These are phyloP conservation scores for Thyatira batis DNA, from an alignment of 2,888 invertebrate species.

Conservation along the genomic window DNA sequence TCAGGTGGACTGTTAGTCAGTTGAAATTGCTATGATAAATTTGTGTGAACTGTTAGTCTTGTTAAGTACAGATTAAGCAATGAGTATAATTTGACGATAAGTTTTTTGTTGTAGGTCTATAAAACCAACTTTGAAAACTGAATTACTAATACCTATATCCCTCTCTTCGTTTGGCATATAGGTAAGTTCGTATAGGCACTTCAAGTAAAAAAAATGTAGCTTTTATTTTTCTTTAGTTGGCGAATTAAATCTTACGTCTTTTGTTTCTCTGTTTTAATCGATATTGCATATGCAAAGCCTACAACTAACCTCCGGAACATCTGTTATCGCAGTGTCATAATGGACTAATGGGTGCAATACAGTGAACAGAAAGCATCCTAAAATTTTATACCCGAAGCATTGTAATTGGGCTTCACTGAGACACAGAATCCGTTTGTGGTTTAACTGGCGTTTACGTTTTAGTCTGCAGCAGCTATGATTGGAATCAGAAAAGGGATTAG, in stretches of 20 bases:
- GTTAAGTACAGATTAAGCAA: neutral
- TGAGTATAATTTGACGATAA: too few species aligned
- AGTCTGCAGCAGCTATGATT: neutral
- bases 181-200: too few species aligned
- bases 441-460: neutral
- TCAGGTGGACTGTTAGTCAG: conserved; percentile 30
- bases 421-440: neutral
- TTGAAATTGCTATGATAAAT: conserved; percentile 1
- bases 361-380: neutral
- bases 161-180: too few species aligned
- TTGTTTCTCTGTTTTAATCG: too few species aligned
- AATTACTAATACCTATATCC: too few species aligned
- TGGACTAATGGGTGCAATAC: neutral
- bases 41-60: neutral
- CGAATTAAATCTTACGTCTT: too few species aligned
- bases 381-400: neutral
- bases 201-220: too few species aligned
- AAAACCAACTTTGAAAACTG: too few species aligned
- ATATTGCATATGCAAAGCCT: neutral
- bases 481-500: too few species aligned
- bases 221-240: too few species aligned
- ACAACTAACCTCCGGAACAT: neutral
- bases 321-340: neutral
- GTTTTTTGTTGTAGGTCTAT: too few species aligned
- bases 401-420: neutral